Evolutionary conservation across 1,140 invertebrate species (phyloP).

Genomic region (Steinernema feltiae): DNA sequence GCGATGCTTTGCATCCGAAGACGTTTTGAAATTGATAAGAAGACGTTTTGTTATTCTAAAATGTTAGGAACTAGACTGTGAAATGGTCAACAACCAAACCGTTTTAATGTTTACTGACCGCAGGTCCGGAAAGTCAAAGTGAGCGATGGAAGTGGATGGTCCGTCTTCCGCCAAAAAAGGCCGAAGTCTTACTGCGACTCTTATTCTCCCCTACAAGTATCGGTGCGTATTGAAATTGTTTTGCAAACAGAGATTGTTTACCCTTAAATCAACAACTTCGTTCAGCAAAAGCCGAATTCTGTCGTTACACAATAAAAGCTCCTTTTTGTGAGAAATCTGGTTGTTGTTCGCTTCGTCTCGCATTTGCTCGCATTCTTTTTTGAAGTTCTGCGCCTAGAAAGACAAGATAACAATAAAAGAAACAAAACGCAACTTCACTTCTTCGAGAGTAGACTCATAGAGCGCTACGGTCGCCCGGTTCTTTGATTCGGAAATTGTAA

Average conservation of each 20-base stretch:
- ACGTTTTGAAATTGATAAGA: constrained; percentile 29
- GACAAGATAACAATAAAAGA: background rate
- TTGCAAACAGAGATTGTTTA: constrained; percentile 17
- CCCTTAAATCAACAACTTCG: constrained; percentile 34
- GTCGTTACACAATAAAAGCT: constrained; percentile 14
- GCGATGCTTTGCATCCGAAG: constrained; percentile 22
- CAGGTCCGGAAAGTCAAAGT: constrained; percentile 17
- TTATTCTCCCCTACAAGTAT: constrained; percentile 28
- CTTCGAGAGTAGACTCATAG: background rate
- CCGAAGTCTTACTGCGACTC: constrained; percentile 28
- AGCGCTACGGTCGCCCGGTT: background rate
- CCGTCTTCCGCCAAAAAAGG: constrained; percentile 22
- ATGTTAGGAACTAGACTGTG: too few species aligned
- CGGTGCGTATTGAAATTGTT: background rate
- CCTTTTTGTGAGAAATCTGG: background rate
- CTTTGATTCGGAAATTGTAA: background rate
- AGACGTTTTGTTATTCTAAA: constrained; percentile 16
- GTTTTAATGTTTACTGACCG: constrained; percentile 3
- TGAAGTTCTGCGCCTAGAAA: background rate
- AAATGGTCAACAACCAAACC: too few species aligned
- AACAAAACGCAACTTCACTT: background rate
- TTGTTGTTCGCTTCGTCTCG: background rate
- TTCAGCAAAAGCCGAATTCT: constrained; percentile 26
- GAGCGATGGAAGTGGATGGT: background rate
- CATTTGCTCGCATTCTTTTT: background rate